phyloP scores from a whole-genome alignment of 2,113 vertebrate species.

The Ranitomeya variabilis region DNA sequence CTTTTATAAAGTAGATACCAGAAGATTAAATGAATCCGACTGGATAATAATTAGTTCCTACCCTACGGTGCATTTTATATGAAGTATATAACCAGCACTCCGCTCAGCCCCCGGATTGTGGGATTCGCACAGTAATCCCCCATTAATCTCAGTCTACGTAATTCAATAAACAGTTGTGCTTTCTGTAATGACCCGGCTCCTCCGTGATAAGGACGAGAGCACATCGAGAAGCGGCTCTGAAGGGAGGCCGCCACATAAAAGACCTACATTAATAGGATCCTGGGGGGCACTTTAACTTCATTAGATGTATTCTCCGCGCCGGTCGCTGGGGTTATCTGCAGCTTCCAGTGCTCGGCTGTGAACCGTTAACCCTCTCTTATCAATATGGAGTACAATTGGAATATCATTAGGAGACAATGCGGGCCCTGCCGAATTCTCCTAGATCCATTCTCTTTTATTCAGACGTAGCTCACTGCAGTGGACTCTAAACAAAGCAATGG shows the following conservation, averaged over 20 bases:
- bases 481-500: constrained; percentile 3
- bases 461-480: background rate
- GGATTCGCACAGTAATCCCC: background rate
- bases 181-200: constrained; percentile 18
- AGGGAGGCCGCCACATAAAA: constrained; percentile 5
- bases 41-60: too few species aligned
- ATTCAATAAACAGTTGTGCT: background rate
- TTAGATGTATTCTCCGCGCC: constrained; percentile 2
- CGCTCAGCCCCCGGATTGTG: background rate
- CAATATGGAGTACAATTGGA: constrained; percentile 9
- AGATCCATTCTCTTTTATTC: background rate
- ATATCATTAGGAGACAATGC: constrained; percentile 20
- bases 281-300: constrained; percentile 25
- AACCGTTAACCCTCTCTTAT: constrained; percentile 23
- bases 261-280: constrained; percentile 19
- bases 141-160: background rate
- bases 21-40: too few species aligned
- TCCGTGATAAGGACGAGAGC: background rate
- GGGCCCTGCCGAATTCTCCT: background rate
- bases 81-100: background rate
- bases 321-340: constrained; percentile 24
- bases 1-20: too few species aligned
- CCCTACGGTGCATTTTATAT: background rate
- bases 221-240: background rate
- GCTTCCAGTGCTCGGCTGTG: constrained; percentile 8